Conservation (phyloP, 2,888 invertebrate genomes). For the Morpho deidamia region DNA sequence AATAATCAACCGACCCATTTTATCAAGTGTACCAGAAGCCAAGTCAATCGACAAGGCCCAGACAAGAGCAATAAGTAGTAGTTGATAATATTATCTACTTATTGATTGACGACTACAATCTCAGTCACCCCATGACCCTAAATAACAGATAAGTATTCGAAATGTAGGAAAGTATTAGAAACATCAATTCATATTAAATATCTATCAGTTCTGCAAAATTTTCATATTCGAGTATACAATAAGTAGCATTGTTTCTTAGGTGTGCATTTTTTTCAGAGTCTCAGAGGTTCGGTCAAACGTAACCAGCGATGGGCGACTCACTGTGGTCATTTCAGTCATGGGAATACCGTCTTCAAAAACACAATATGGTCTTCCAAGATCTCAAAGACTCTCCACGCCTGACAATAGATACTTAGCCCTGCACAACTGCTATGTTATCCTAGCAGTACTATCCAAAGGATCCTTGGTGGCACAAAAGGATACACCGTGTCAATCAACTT, state of each 20-base stretch:
- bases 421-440: constrained; percentile 75
- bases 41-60: too few species aligned
- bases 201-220: too few species aligned
- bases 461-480: constrained; percentile 80
- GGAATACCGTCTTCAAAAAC: constrained; percentile 49
- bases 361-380: constrained; percentile 41
- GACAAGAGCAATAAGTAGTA: too few species aligned
- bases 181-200: too few species aligned
- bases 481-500: constrained; percentile 79
- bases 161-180: background rate
- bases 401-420: constrained; percentile 59
- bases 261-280: constrained; percentile 49
- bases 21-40: too few species aligned
- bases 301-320: constrained; percentile 60
- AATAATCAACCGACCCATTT: too few species aligned
- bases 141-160: too few species aligned
- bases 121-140: too few species aligned
- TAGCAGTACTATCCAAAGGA: constrained; percentile 80
- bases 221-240: too few species aligned
- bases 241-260: too few species aligned
- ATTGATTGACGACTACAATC: background rate
- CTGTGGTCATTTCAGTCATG: constrained; percentile 62
- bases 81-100: background rate
- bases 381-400: constrained; percentile 50
- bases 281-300: constrained; percentile 68